phyloP scores from a whole-genome alignment of 2,113 vertebrate genomes.

The Scopus umbretta region DNA sequence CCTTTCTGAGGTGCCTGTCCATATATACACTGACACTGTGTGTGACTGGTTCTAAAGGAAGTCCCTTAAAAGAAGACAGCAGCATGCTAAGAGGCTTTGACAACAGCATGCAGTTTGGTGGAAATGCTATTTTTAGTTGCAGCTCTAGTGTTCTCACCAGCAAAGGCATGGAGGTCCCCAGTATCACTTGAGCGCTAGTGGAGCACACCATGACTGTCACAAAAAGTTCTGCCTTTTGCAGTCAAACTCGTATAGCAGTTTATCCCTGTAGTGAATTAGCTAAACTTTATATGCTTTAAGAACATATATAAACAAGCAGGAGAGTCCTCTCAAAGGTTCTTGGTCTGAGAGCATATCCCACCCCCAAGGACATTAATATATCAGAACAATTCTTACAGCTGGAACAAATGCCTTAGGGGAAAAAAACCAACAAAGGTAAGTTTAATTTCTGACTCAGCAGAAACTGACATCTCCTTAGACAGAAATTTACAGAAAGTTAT shows the following conservation, averaged over 20 bases:
- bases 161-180: not conserved
- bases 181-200: not conserved
- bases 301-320: not conserved
- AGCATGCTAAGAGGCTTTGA: not conserved
- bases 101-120: not conserved
- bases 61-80: not conserved
- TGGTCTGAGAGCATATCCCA: not conserved
- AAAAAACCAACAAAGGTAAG: accelerated
- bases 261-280: not conserved
- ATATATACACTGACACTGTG: not conserved
- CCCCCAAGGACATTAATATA: not conserved
- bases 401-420: not conserved
- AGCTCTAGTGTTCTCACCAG: not conserved
- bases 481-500: not conserved
- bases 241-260: not conserved
- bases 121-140: not conserved
- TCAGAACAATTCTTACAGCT: not conserved
- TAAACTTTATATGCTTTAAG: not conserved
- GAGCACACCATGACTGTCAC: not conserved
- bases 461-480: not conserved
- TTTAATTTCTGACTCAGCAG: not conserved
- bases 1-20: not conserved
- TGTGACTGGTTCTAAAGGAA: not conserved
- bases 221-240: not conserved
- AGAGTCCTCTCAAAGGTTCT: not conserved